Evolutionary conservation across 2,113 vertebrate species (phyloP), one percentile per base, ranked within the genome.

Genomic region (Odontophorus gujanensis): DNA sequence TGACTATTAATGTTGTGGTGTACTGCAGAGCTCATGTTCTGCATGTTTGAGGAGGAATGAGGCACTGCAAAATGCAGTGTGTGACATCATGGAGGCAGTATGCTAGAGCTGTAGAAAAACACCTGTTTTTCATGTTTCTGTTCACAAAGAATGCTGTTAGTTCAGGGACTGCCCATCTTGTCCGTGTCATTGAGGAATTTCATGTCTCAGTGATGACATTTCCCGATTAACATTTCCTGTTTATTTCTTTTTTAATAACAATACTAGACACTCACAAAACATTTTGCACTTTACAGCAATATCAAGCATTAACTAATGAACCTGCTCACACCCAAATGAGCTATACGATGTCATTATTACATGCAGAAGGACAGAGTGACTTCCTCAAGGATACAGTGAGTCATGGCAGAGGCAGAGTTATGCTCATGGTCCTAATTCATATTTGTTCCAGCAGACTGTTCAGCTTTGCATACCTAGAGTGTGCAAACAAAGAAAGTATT

Each of bases 181-280:
- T 18, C 34, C 40, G 0, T 86, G 81, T 67, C 26, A 57, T 21
- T 91, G 79, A 74, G 51, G 24, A 73, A 95, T 81, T 32, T 53
- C 11, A 75, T 89, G 68, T 67, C 65, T 88, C 65, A 65, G 68
- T n/a, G 87, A 81, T 97, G 90, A 95, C 86, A 65, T 62, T 65
- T 69, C 13, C 69, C 42, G 51, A n/a, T 61, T 86, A 76, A 71
- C 38, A 21, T 75, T 97, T 97, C 96, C 96, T 97, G 94, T 96
- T 96, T 95, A 50, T 95, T 93, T 89, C 82, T 74, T 90, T 91
- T 94, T 93, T 77, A 94, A 93, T 92, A 83, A 72, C 85, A 88
- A 65, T 89, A 65, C 43, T 45, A 32, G 92, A 81, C 81, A 86
- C 79, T 83, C 83, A 68, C 28, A 68, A 85, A 94, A 90, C 94